Evolutionary conservation across 2,888 invertebrate genomes (phyloP), one percentile per base, ranked within the genome.

Genomic region (Polydrusus pterygomalis): DNA sequence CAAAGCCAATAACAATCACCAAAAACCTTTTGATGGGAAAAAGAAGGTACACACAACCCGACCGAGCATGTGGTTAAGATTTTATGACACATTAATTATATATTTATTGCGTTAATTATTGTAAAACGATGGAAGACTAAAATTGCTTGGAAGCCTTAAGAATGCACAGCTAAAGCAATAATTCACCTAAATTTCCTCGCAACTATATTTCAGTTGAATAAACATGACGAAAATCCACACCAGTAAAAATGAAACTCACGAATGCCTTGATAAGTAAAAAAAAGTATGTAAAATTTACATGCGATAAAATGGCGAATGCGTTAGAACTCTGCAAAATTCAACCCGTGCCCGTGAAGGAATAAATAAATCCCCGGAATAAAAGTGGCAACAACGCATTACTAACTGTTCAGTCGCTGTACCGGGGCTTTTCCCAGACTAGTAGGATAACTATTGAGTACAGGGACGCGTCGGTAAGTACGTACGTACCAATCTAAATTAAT

Each of bases 1-100:
- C 64, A 67, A 62, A 75, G 43, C 65, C 60, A 68, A 72, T 67
- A 72, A 72, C 63, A 74, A 64, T 77, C 75, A 75, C 75, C 75
- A 69, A 40, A 45, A 69, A 34, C 51, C 49, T 43, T 62, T 34
- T 56, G 65, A 72, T 58, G 47, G 47, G 43, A 74, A 43, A 71
- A 68, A 40, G 40, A n/a, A 60, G 40, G 17, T 11, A 68, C 40
- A 38, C 40, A 13, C 51, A 54, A 54, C 40, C 56, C 47, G 10
- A 20, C 49, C 10, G 30, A 49, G 20, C 20, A 18, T 7, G 20
- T 54, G 54, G 54, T 20, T 54, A 30, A 15, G 34, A 34, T 7
- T 13, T 15, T 56, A 60, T 17, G 38, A 60, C 58, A 60, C 58
- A 38, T 60, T 18, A 38, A 17, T 60, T 60, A 60, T n/a, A 30